These are phyloP conservation scores for Machimus rusticus DNA, from an alignment of 2,888 invertebrate species.

Conservation along the genomic window DNA sequence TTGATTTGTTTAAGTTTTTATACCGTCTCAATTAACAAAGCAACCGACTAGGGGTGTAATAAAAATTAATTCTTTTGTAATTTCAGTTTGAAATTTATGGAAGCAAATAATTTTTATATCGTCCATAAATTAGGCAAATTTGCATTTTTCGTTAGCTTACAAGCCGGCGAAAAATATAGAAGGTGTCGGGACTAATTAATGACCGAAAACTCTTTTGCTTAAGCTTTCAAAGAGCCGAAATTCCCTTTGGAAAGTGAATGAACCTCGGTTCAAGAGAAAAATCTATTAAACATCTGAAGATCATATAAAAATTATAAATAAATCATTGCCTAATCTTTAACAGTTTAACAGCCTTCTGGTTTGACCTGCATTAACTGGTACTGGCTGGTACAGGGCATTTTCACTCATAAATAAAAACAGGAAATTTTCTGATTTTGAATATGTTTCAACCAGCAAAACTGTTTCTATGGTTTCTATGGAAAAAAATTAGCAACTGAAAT, in stretches of 20 bases:
- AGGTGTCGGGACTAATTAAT: background rate
- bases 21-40: background rate
- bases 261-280: background rate
- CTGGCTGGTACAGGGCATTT: background rate
- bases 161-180: background rate
- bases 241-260: background rate
- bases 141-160: background rate
- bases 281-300: background rate
- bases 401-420: background rate
- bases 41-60: background rate
- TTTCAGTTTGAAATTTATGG: background rate
- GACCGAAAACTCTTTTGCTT: background rate
- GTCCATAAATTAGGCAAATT: background rate
- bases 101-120: background rate
- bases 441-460: background rate
- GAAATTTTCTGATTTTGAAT: background rate
- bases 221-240: background rate
- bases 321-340: background rate
- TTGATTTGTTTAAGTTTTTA: background rate
- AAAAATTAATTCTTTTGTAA: background rate
- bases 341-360: background rate
- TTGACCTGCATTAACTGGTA: background rate
- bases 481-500: background rate
- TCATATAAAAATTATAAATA: background rate
- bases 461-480: background rate